phyloP scores from a whole-genome alignment of 2,888 invertebrate genomes.

The Prosopocoilus inquinatus region DNA sequence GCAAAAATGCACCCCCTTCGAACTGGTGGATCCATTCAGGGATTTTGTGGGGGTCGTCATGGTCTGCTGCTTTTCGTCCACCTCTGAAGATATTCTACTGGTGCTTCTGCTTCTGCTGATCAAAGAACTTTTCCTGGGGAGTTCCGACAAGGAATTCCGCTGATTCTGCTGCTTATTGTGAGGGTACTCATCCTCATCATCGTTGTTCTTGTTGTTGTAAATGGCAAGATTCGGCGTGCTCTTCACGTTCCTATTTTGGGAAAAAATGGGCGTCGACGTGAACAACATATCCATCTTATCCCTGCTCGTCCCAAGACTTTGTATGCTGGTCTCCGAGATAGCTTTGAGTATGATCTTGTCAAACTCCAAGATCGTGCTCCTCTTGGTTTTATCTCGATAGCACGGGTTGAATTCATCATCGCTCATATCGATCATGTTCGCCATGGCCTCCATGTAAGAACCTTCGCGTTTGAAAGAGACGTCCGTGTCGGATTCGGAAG shows the following conservation, averaged over 20 bases:
- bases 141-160: conserved; percentile 58
- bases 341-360: conserved; percentile 46
- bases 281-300: conserved; percentile 34
- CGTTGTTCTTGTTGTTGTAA: conserved; percentile 26
- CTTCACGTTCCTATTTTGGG: conserved; percentile 41
- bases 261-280: conserved; percentile 36
- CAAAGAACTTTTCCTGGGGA: conserved; percentile 56
- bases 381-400: conserved; percentile 53
- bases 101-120: conserved; percentile 46
- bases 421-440: conserved; percentile 45
- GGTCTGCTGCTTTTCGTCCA: conserved; percentile 40
- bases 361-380: conserved; percentile 47
- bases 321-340: conserved; percentile 43
- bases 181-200: conserved; percentile 16
- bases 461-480: conserved; percentile 43
- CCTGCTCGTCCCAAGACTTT: conserved; percentile 19
- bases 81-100: conserved; percentile 44
- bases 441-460: conserved; percentile 48
- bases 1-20: conserved; percentile 71
- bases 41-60: conserved; percentile 37
- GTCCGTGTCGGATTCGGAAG: conserved; percentile 9
- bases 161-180: background rate
- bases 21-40: conserved; percentile 38
- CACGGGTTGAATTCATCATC: conserved; percentile 57
- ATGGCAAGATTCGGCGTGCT: conserved; percentile 62